phyloP scores from a whole-genome alignment of 35 echinoderm and acorn worm species.

The Lytechinus variegatus region DNA sequence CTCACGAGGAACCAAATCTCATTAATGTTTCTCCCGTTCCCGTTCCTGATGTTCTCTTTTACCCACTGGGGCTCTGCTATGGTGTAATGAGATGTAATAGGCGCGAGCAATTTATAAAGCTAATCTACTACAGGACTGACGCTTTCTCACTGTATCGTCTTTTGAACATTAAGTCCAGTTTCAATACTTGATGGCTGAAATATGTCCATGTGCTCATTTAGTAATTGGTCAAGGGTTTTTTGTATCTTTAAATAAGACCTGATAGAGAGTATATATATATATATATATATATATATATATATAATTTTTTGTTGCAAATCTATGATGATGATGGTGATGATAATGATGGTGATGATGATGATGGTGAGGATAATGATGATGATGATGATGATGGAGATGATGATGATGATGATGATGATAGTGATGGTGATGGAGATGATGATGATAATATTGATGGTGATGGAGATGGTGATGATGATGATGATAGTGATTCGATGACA shows the following conservation, averaged over 20 bases:
- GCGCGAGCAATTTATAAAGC: neutral
- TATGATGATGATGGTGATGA: neutral
- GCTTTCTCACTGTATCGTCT: neutral
- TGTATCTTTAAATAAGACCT: neutral
- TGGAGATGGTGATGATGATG: too few species aligned
- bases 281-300: too few species aligned
- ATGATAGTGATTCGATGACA: too few species aligned
- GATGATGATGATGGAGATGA: neutral
- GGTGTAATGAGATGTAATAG: slow-evolving; percentile 12
- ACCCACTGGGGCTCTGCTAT: neutral
- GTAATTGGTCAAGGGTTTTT: neutral
- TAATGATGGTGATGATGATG: neutral
- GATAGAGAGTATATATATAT: neutral
- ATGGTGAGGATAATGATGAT: too few species aligned
- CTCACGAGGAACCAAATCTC: neutral
- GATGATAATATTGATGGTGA: too few species aligned
- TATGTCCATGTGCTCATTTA: too few species aligned
- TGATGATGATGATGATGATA: neutral
- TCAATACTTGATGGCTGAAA: neutral
- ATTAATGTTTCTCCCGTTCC: neutral
- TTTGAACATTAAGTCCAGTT: neutral
- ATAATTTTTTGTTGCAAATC: neutral
- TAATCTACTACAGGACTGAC: neutral
- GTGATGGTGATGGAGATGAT: too few species aligned
- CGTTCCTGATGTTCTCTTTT: neutral